Base-by-base conservation (phyloP, 2,113 vertebrate genomes). In the Silurus glanis region DNA sequence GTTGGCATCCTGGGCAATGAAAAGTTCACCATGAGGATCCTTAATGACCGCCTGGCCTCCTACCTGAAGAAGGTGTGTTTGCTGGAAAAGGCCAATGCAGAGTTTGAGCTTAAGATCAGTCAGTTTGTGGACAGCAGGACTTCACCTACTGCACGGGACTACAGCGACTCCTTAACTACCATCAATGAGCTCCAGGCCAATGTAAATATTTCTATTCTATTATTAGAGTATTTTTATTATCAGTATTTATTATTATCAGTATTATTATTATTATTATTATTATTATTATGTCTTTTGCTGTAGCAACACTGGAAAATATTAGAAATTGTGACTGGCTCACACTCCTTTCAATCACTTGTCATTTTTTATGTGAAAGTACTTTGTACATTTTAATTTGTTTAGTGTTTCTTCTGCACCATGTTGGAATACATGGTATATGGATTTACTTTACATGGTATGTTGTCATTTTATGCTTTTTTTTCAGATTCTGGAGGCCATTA, bases 21-120 rank as follows among this genome's bases (percentile, higher is more conserved):
- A 1, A 78, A 78, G 51, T 78, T 78, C 13, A 55, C 74, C 74
- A 23, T 78, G n/a, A 55, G 74, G 51, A 1, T 28, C 51, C 74
- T 78, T 14, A 78, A 78, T 55, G 74, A 78, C 23, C 74, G 74
- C 55, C 16, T 78, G 74, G 74, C 74, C 23, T 55, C 74, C 51
- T 78, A 78, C n/a, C 23, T 78, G 13, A 78, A 53, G n/a, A 78
- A 78, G 51, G 74, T 78, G 74, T 12, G 3, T 6, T 4, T 78
- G 6, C 1, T 78, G 49, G 51, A 53, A 78, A 78, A 78, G 74
- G 3, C 21, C 74, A 78, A 78, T 55, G 13, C 74, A 78, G 51
- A 78, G 6, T 51, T 78, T 78, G 74, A 78, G n/a, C 51, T 78
- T 23, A 78, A 78, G 74, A 78, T 78, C 74, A 55, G 74, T 3